Evolutionary conservation across 2,888 invertebrate species (phyloP), one percentile per base, ranked within the genome.

Genomic region (Margaritifera margaritifera): DNA sequence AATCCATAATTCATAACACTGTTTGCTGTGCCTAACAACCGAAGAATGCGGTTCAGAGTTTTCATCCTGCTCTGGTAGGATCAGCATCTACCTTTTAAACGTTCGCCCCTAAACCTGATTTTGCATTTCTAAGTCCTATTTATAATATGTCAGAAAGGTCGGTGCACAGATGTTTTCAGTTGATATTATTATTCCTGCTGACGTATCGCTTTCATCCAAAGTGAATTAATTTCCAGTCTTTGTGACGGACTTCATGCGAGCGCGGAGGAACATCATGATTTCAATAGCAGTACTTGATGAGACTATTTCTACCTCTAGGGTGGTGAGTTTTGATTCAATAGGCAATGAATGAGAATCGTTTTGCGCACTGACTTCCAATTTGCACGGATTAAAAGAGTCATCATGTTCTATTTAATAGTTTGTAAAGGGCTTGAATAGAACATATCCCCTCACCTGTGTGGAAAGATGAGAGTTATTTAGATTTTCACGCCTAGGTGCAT

Each of bases 181-280:
- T 18, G 52, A 67, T 70, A 68, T 69, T 66, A 62, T 63, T 66
- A 62, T 56, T 62, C 54, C 53, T 57, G 61, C 64, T 71, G 69
- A 76, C 73, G 58, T 55, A 62, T 59, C 68, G 66, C 68, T 71
- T 50, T 66, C 69, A 69, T 64, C 68, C 71, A 73, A 76, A 71
- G 65, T 68, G 59, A 68, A 71, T 73, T 71, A 63, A 76, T 73
- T 72, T 62, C 69, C 62, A 50, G 53, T 65, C 57, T 68, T 76
- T 76, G 73, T 73, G 27, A 50, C 42, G 51, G 57, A 55, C 65
- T 52, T 69, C 65, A 56, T 24, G 50, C 55, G 57, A 54, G 65
- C 60, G 24, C 56, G 19, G 64, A 24, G 25, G 58, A 52, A 57
- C 57, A 64, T 55, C 65, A 51, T 55, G 51, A 52, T 52, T 65